Conservation (phyloP, 2,888 invertebrate genomes). For the Synanthedon tipuliformis region DNA sequence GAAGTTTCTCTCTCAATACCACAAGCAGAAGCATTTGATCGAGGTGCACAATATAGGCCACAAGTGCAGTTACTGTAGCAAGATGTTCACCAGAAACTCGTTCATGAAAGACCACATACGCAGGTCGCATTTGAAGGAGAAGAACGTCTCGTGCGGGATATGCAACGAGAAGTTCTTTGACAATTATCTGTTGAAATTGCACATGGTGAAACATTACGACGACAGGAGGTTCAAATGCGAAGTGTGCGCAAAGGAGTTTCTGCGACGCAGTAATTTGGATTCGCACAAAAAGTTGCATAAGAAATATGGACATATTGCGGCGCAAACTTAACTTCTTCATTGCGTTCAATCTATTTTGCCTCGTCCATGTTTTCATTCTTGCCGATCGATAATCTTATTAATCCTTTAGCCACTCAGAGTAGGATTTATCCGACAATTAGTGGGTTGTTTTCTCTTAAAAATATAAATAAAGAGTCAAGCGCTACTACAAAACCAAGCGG, state of each 20-base stretch:
- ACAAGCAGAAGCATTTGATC: slow-evolving; percentile 64
- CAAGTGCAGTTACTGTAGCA: slow-evolving; percentile 46
- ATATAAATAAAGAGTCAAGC: too few relatives aligned
- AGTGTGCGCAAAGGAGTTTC: slow-evolving; percentile 68
- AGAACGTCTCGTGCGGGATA: slow-evolving; percentile 48
- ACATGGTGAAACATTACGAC: slow-evolving; percentile 66
- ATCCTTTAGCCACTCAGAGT: too few relatives aligned
- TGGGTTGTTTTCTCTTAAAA: too few relatives aligned
- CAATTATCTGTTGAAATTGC: slow-evolving; percentile 46
- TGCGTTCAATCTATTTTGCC: too few relatives aligned
- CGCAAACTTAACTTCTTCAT: not conserved
- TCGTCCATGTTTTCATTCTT: too few relatives aligned
- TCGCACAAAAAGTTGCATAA: slow-evolving; percentile 68
- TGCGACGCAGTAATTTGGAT: slow-evolving; percentile 69
- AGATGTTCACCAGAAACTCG: slow-evolving; percentile 57
- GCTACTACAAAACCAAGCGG: too few relatives aligned
- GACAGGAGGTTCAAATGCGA: slow-evolving; percentile 68
- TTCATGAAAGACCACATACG: slow-evolving; percentile 57
- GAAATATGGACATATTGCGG: slow-evolving; percentile 39
- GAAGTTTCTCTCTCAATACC: slow-evolving; percentile 61
- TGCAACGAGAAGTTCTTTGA: slow-evolving; percentile 56
- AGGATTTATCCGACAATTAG: too few relatives aligned
- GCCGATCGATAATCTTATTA: too few relatives aligned
- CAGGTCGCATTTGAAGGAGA: slow-evolving; percentile 57
- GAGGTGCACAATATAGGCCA: slow-evolving; percentile 56